Conservation (phyloP, 1,140 invertebrate species). For the Ylistrum balloti region DNA sequence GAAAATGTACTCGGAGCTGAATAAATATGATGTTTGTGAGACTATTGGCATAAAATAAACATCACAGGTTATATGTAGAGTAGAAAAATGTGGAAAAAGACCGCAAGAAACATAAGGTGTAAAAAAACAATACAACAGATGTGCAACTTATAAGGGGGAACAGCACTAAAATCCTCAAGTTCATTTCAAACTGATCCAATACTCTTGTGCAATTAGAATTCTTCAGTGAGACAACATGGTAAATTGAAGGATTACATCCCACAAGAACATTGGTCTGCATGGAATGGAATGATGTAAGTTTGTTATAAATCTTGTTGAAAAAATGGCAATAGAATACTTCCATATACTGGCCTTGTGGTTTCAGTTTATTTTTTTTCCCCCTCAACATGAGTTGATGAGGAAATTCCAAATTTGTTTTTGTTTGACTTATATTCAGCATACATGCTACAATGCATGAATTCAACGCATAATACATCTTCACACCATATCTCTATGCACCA, state of each 20-base stretch:
- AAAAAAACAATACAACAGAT: not conserved
- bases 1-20: not conserved
- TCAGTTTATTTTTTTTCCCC: too few relatives aligned
- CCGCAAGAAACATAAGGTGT: not conserved
- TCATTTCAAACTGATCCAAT: not conserved
- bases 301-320: not conserved
- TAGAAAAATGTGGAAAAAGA: not conserved
- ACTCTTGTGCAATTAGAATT: not conserved
- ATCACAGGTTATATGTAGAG: not conserved
- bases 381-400: too few relatives aligned
- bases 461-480: not conserved
- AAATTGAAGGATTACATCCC: too few relatives aligned
- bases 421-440: too few relatives aligned
- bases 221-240: not conserved
- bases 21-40: not conserved
- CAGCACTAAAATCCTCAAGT: conserved; percentile 2
- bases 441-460: not conserved
- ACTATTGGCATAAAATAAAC: not conserved
- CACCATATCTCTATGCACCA: not conserved
- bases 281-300: not conserved
- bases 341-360: too few relatives aligned
- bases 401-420: too few relatives aligned
- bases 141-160: not conserved
- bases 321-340: not conserved
- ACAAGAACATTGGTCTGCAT: not conserved